Evolutionary conservation across 2,113 vertebrate species (phyloP).

Genomic region (Anser brachyrhynchus): DNA sequence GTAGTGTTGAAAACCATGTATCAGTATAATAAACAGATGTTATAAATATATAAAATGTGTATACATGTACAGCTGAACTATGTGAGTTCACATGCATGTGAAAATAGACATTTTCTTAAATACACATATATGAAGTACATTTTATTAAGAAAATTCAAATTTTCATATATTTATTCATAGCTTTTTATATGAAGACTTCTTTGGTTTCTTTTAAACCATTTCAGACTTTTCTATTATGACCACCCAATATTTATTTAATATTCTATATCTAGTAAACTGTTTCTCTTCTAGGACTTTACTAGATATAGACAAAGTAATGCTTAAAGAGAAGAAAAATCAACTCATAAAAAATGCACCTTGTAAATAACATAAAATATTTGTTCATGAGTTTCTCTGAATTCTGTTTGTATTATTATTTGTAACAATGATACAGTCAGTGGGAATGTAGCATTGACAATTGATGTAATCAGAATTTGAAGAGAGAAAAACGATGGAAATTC

Average conservation of each 20-base stretch:
- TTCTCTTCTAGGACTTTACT: slow-evolving; percentile 34
- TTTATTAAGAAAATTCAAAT: slow-evolving; percentile 27
- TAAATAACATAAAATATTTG: slow-evolving; percentile 58
- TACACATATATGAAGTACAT: slow-evolving; percentile 1
- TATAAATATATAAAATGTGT: slow-evolving; percentile 48
- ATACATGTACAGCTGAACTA: background rate
- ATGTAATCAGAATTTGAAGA: background rate
- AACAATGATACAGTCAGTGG: background rate
- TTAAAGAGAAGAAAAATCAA: slow-evolving; percentile 49
- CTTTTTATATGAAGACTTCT: slow-evolving; percentile 7
- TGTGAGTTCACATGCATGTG: background rate
- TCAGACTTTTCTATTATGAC: slow-evolving; percentile 10
- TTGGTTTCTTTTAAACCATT: slow-evolving; percentile 18
- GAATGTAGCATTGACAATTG: background rate
- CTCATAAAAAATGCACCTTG: slow-evolving; percentile 64
- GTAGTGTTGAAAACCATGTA: slow-evolving; percentile 1
- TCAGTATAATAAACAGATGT: slow-evolving; percentile 57
- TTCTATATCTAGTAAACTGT: slow-evolving; percentile 26
- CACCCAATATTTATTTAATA: slow-evolving; percentile 12
- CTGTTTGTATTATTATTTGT: slow-evolving; percentile 52
- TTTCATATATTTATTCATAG: slow-evolving; percentile 34
- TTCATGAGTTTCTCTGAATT: slow-evolving; percentile 47
- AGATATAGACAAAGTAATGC: slow-evolving; percentile 17
- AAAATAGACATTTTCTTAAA: slow-evolving; percentile 23
- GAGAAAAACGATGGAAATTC: background rate